Percentiles rank a stretch among this genome's conserved stretches.
These are phyloP conservation scores for Haliclystus octoradiatus DNA, from an alignment of 30 jellyfish, hydroid and myxozoan species.

Conservation along the genomic window DNA sequence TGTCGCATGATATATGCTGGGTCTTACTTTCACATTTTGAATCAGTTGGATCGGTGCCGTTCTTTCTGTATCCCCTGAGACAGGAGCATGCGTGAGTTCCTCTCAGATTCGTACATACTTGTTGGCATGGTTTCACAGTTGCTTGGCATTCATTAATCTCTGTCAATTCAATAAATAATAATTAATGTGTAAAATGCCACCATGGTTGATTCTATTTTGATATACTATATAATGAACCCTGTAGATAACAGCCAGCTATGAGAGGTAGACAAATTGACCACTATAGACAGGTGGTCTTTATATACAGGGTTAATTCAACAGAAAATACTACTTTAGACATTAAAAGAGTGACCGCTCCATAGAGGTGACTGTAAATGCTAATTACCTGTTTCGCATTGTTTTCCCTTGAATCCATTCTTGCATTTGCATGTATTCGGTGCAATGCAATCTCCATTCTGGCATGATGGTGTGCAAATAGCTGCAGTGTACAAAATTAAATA, in stretches of 20 bases:
- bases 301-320: too few relatives aligned
- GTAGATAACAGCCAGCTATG: too few relatives aligned
- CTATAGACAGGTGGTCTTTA: too few relatives aligned
- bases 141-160: background rate
- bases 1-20: background rate
- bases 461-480: slow-evolving; percentile 78
- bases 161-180: too few relatives aligned
- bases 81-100: background rate
- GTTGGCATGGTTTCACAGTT: background rate
- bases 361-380: background rate
- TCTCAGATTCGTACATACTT: background rate
- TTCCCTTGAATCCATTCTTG: slow-evolving; percentile 71
- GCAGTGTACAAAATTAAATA: background rate
- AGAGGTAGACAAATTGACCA: too few relatives aligned
- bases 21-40: background rate
- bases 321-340: too few relatives aligned
- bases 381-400: slow-evolving; percentile 49
- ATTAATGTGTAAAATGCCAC: too few relatives aligned
- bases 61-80: background rate
- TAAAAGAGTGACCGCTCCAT: too few relatives aligned
- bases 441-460: slow-evolving; percentile 67
- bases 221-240: too few relatives aligned
- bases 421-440: slow-evolving; percentile 69
- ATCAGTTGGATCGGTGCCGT: background rate
- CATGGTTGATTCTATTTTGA: too few relatives aligned